Base-by-base conservation (phyloP, 1,140 invertebrate genomes). In the Drosophila nebulosa region DNA sequence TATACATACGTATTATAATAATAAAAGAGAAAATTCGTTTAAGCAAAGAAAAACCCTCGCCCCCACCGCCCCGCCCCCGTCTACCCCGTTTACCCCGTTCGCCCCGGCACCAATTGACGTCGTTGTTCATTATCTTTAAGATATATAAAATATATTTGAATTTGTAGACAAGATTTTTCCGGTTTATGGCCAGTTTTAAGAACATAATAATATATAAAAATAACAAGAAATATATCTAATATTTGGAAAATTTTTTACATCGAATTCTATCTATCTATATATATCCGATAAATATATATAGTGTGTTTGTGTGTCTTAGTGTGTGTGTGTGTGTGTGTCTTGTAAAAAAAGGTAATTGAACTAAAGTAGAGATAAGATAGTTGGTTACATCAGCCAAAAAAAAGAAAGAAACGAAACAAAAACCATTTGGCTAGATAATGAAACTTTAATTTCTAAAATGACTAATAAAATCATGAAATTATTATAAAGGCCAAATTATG, bases 151-250 rank as follows among this genome's bases (percentile, higher is more conserved):
- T 46, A 16, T 42, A 16, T 46, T 46, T 21, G 14, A 42, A 46
- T 24, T 24, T 58, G 62, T 30, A 18, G 76, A 65, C 73, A 73
- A 74, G 76, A 70, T 68, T 68, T 79, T 74, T 83, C 79, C 79
- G 74, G 66, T 78, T 77, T 59, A 50, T n/a, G 14, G 9, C 35
- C 36, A 57, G 53, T 36, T 70, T 51, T 56, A 63, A 24, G 18
- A 46, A 42, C 14, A 42, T 7, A 42, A 18, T 39, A 39, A 39
- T 39, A 16, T 39, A 39, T 16, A 39, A 42, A 42, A 16, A 39
- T 7, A 42, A 42, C 5, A 46, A 46, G 4, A 46, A 10, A 21
- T 46, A 46, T 21, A 46, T 21, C 16, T 46, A 46, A 46, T 46
- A 46, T 21, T 21, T 46, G 6, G 7, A 42, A 18, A 46, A 46